Evolutionary conservation across 2,888 invertebrate species (phyloP), one percentile per base, ranked within the genome.

Genomic region (Hirtodrosophila histrioides): DNA sequence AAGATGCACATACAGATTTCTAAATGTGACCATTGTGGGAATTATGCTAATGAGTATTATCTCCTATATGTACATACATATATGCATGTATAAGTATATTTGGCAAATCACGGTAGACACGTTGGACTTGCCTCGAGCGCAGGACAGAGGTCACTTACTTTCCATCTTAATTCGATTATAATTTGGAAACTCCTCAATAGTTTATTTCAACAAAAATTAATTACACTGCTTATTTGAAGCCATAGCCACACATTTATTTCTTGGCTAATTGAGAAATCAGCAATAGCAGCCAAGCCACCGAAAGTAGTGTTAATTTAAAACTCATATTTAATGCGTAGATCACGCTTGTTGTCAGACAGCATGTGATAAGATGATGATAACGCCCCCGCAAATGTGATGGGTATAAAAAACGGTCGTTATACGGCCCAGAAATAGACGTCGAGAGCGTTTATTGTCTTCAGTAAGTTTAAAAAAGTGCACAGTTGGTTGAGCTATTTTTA

Each of bases 401-500:
- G 12, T 11, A n/a, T 33, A 36, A 43, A 61, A 50, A 56, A 60
- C 55, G 17, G 17, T 17, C 17, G 17, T 17, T 17, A 17, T 17
- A 17, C 65, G 53, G 29, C 35, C 37, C 58, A 49, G 35, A 69
- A 63, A 64, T 54, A 54, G 54, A 60, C 37, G 40, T 40, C 24
- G 46, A 58, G 65, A 80, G 45, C 54, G 48, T 63, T 58, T 58
- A 48, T 49, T 35, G 56, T 50, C 49, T 57, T 53, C 44, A 36
- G 39, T 46, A 48, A 45, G 48, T 66, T 61, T 39, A 56, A 71
- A 50, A 55, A 60, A 71, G 49, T 55, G 33, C 37, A 61, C 60
- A 48, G 45, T 57, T 56, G 46, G 39, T 27, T 8, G 11, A 29
- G 49, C 54, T 80, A 70, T 81, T 69, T 84, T 74, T 74, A 74